Evolutionary conservation across 1,140 invertebrate genomes (phyloP).

Genomic region (Drosophila guanche): DNA sequence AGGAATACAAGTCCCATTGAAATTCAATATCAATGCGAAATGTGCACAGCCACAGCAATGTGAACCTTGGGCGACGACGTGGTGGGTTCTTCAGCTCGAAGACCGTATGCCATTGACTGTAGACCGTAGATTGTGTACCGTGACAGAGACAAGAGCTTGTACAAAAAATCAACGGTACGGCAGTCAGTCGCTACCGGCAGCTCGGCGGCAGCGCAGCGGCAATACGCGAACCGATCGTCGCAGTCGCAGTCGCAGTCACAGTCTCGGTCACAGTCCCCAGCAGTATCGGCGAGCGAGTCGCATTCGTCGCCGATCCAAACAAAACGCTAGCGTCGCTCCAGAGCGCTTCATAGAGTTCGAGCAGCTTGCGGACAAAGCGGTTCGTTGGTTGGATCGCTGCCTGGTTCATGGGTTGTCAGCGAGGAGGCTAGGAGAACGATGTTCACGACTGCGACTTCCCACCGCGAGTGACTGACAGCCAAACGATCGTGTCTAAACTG

Average conservation of each 20-base stretch:
- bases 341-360: slow-evolving; percentile 59
- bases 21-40: slow-evolving; percentile 78
- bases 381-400: slow-evolving; percentile 41
- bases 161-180: slow-evolving; percentile 3
- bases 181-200: slow-evolving; percentile 43
- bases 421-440: slow-evolving; percentile 27
- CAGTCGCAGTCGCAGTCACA: slow-evolving; percentile 20
- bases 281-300: slow-evolving; percentile 24
- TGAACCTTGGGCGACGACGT: slow-evolving; percentile 39
- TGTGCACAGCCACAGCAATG: slow-evolving; percentile 30
- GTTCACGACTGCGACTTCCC: slow-evolving; percentile 5
- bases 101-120: slow-evolving; percentile 21
- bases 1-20: slow-evolving; percentile 46
- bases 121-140: slow-evolving; percentile 17
- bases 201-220: slow-evolving; percentile 24
- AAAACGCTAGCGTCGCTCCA: slow-evolving; percentile 63
- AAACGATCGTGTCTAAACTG: no score
- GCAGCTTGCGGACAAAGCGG: slow-evolving; percentile 53
- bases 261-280: slow-evolving; percentile 27
- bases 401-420: slow-evolving; percentile 29
- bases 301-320: slow-evolving; percentile 54
- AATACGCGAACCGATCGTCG: slow-evolving; percentile 33
- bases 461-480: slow-evolving; percentile 18
- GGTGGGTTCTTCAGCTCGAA: slow-evolving; percentile 47
- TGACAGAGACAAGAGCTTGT: slow-evolving; percentile 20